Percentiles rank a stretch among this genome's conserved stretches.
phyloP scores from a whole-genome alignment of 2,113 vertebrate genomes.

The Manacus vitellinus region DNA sequence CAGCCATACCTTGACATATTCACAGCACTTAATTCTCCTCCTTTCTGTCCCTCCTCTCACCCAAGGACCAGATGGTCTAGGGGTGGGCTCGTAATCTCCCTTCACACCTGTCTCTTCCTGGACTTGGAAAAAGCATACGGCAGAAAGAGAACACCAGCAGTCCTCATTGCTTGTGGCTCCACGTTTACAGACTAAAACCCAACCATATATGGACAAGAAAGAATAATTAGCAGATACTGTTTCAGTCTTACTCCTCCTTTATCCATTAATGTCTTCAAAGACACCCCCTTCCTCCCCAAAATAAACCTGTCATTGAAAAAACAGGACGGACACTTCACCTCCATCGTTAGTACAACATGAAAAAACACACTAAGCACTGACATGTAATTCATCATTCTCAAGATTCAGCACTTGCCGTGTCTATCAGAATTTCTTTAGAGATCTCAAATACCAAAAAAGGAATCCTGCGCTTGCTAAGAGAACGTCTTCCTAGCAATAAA shows the following conservation, averaged over 20 bases:
- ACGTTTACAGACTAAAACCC: background rate
- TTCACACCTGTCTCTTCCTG: background rate
- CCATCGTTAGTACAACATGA: background rate
- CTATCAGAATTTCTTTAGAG: background rate
- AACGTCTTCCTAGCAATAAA: background rate
- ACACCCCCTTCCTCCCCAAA: background rate
- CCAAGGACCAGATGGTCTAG: background rate
- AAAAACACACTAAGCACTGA: background rate
- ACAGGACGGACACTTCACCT: background rate
- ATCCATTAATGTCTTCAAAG: background rate
- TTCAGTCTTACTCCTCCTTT: background rate
- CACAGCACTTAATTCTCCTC: background rate
- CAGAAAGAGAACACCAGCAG: background rate
- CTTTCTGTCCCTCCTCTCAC: background rate
- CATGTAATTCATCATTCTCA: background rate
- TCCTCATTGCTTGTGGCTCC: background rate
- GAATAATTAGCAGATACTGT: background rate
- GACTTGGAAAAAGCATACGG: fast-evolving
- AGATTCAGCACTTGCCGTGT: background rate
- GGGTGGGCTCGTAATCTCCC: fast-evolving
- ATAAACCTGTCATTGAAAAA: background rate
- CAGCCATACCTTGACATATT: background rate
- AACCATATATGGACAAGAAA: background rate
- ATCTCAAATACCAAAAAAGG: background rate
- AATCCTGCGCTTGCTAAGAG: background rate